A percentile compares a stretch with the other conserved stretches of the same genome.
Evolutionary conservation across 2,113 vertebrate species (phyloP).

Genomic region (Naja naja): DNA sequence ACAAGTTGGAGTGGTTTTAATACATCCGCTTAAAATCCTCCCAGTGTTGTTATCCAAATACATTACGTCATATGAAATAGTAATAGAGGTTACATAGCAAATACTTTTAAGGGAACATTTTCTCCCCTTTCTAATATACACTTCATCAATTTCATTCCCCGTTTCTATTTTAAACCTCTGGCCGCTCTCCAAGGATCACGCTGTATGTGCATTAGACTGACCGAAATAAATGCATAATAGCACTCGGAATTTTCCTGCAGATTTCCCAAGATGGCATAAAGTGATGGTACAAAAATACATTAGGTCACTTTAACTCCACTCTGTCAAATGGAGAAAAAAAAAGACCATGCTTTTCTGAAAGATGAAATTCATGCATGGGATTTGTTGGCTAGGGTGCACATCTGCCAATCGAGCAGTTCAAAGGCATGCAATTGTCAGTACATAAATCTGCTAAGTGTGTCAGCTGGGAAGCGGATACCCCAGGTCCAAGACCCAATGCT

Average conservation of each 20-base stretch:
- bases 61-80: neutral
- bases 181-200: neutral
- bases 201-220: neutral
- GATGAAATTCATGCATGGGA: neutral
- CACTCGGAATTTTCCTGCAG: neutral
- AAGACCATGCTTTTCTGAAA: neutral
- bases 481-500: too few species aligned
- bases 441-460: too few species aligned
- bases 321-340: neutral
- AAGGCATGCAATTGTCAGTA: too few species aligned
- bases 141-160: neutral
- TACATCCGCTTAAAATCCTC: neutral
- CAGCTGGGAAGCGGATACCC: too few species aligned
- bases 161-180: neutral
- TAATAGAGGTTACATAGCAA: neutral
- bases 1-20: neutral
- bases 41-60: neutral
- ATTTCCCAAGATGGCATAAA: neutral
- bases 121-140: neutral
- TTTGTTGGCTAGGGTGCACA: constrained; percentile 30
- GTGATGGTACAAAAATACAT: neutral
- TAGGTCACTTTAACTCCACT: neutral
- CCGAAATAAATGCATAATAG: neutral
- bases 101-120: neutral
- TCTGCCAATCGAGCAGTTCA: neutral